phyloP scores from a whole-genome alignment of 2,797 vertebrate genomes.

The Helicolenus hilgendorfi region DNA sequence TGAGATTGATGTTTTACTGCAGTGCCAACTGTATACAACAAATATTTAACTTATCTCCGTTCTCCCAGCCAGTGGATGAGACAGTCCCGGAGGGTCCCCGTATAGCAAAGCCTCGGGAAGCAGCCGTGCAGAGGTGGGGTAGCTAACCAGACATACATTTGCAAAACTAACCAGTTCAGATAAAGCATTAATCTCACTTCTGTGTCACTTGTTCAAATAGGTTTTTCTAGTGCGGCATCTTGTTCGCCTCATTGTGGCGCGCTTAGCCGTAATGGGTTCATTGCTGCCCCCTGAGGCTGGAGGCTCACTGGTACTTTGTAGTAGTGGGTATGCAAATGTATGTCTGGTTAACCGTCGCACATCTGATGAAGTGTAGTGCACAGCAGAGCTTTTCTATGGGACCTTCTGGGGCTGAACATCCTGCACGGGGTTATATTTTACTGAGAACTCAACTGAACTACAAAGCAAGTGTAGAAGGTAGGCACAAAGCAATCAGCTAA shows the following conservation, averaged over 20 bases:
- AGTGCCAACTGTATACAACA: background rate
- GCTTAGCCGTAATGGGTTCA: background rate
- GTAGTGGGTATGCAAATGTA: background rate
- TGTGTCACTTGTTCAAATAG: background rate
- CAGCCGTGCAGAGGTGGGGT: background rate
- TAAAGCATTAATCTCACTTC: background rate
- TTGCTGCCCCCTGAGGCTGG: background rate
- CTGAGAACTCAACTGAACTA: background rate
- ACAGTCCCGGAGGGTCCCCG: background rate
- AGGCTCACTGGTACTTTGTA: background rate
- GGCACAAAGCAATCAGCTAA: background rate
- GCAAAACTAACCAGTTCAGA: background rate
- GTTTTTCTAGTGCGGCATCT: background rate
- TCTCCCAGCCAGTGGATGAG: background rate
- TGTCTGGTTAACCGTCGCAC: background rate
- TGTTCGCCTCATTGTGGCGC: background rate
- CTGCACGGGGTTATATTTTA: background rate
- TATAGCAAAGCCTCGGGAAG: background rate
- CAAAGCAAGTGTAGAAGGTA: background rate
- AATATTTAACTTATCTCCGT: background rate
- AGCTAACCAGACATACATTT: background rate
- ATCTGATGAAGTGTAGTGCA: background rate
- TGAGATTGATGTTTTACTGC: conserved; percentile 14
- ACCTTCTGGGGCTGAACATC: background rate
- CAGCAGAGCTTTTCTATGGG: background rate